Evolutionary conservation across 2,888 invertebrate species (phyloP).

Genomic region (Sepioteuthis lessoniana): DNA sequence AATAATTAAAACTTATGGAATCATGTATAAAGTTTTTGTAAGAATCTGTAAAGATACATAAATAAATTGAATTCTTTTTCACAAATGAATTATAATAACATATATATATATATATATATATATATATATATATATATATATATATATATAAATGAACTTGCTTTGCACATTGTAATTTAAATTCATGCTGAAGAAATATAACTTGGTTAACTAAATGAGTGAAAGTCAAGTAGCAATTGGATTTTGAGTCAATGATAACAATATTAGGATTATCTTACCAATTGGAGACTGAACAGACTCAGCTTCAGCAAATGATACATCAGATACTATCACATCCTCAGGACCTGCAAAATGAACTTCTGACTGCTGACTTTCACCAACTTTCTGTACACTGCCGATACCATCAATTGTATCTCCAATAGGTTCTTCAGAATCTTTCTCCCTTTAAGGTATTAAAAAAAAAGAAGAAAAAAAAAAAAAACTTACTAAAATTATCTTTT

Average conservation of each 20-base stretch:
- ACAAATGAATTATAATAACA: not conserved
- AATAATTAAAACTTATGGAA: not conserved
- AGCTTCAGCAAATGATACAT: slow-evolving; percentile 81
- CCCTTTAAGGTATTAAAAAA: not conserved
- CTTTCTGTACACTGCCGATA: slow-evolving; percentile 36
- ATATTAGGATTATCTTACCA: slow-evolving; percentile 78
- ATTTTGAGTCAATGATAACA: not conserved
- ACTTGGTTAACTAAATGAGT: slow-evolving; percentile 12
- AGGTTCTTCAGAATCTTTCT: slow-evolving; percentile 41
- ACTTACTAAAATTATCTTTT: not conserved
- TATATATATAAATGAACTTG: not conserved
- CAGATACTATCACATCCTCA: slow-evolving; percentile 61
- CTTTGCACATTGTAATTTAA: not conserved
- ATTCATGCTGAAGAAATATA: not conserved
- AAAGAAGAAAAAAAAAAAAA: not conserved
- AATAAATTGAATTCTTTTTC: slow-evolving; percentile 17
- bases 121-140: no score
- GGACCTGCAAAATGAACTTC: slow-evolving; percentile 59
- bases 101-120: no score
- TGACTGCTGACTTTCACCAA: slow-evolving; percentile 51
- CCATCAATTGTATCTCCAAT: slow-evolving; percentile 6
- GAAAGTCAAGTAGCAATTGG: not conserved
- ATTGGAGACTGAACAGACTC: slow-evolving; percentile 85
- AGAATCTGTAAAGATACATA: not conserved
- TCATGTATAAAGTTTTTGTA: not conserved